A percentile compares a stretch with the other conserved stretches of the same genome.
Conservation (phyloP, 2,797 vertebrate species). For the Dipus sagitta region DNA sequence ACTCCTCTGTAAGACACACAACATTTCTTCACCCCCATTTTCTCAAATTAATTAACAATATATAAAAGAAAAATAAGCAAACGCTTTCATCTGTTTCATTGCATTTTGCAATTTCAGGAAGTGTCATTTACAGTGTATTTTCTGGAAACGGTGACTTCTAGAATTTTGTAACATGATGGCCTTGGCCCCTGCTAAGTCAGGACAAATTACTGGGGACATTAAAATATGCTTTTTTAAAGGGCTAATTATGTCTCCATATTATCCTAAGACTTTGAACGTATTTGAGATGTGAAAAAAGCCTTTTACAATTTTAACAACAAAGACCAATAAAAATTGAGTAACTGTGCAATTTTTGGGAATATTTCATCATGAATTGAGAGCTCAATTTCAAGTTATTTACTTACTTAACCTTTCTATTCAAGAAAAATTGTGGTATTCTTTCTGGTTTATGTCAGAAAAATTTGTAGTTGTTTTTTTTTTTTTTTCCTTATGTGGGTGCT, state of each 20-base stretch:
- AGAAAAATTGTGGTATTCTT: conserved; percentile 29
- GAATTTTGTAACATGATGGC: conserved; percentile 59
- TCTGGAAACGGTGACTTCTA: neutral
- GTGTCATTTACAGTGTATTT: conserved; percentile 53
- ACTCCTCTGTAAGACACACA: neutral
- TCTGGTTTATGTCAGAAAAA: conserved; percentile 31
- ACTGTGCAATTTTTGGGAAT: conserved; percentile 49
- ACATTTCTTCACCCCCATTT: neutral
- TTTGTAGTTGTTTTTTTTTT: conserved; percentile 25
- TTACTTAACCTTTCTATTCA: conserved; percentile 48
- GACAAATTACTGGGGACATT: conserved; percentile 53
- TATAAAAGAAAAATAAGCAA: conserved; percentile 32
- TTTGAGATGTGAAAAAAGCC: conserved; percentile 58
- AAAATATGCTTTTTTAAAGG: conserved; percentile 66
- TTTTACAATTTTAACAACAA: conserved; percentile 69
- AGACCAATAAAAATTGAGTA: conserved; percentile 62
- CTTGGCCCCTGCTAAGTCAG: conserved; percentile 49
- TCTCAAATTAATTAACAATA: conserved; percentile 70
- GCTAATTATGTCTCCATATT: conserved; percentile 49
- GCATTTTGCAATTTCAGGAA: neutral
- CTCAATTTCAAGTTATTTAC: conserved; percentile 57
- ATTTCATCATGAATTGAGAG: conserved; percentile 59
- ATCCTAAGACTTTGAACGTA: conserved; percentile 9
- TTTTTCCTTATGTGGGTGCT: neutral
- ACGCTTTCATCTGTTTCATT: neutral